Evolutionary conservation across 92 coral and sea anemone genomes (phyloP).

Genomic region (Porites rus): DNA sequence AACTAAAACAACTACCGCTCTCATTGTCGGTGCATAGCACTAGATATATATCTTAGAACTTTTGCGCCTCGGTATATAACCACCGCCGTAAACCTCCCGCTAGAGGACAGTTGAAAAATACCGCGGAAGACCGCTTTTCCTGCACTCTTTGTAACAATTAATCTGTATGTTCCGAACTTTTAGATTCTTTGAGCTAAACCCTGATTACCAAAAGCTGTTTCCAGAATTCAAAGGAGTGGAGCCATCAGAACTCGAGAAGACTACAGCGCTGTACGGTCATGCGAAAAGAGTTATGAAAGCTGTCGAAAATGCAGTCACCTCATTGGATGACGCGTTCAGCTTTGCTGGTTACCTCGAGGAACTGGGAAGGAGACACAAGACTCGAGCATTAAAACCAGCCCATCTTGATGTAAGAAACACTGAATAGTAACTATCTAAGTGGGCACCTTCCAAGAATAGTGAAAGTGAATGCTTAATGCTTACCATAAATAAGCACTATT

Average conservation of each 20-base stretch:
- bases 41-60: too few species aligned
- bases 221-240: slow-evolving; percentile 83
- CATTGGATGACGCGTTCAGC: slow-evolving; percentile 77
- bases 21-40: too few species aligned
- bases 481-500: too few species aligned
- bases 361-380: slow-evolving; percentile 85
- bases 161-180: background rate
- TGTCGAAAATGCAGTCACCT: slow-evolving; percentile 82
- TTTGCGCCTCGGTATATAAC: too few species aligned
- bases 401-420: slow-evolving; percentile 79
- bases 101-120: too few species aligned
- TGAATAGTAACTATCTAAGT: background rate
- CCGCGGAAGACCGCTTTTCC: too few species aligned
- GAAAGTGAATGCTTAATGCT: too few species aligned
- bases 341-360: slow-evolving; percentile 86
- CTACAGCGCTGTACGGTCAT: slow-evolving; percentile 79
- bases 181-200: slow-evolving; percentile 83
- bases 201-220: slow-evolving; percentile 81
- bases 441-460: too few species aligned
- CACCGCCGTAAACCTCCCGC: too few species aligned
- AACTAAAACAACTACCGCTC: too few species aligned
- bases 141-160: too few species aligned
- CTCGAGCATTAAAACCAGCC: slow-evolving; percentile 78
- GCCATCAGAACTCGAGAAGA: slow-evolving; percentile 68
- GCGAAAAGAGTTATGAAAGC: slow-evolving; percentile 91